Evolutionary conservation across 2,797 vertebrate species (phyloP).

Genomic region (Sebastes cheni): DNA sequence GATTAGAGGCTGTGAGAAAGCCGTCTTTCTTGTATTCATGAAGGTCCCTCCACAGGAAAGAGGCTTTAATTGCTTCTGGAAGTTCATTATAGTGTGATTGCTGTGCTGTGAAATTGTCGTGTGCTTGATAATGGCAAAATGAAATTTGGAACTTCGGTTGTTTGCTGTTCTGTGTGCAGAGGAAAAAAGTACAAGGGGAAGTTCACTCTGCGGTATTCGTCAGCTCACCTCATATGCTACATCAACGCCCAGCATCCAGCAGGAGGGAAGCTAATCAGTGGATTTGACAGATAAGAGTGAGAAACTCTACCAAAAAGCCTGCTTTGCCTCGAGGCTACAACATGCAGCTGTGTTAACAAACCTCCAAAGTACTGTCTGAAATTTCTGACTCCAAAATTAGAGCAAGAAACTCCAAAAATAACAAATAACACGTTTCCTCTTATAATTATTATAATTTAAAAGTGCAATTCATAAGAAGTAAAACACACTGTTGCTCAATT

Average conservation of each 20-base stretch:
- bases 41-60: slow-evolving; percentile 70
- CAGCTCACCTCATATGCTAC: slow-evolving; percentile 22
- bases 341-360: slow-evolving; percentile 11
- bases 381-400: neutral
- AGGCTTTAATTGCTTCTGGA: slow-evolving; percentile 79
- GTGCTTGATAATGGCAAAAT: slow-evolving; percentile 71
- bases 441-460: neutral
- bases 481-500: neutral
- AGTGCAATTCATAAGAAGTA: neutral
- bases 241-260: slow-evolving; percentile 22
- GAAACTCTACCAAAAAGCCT: neutral
- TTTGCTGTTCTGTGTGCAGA: slow-evolving; percentile 30
- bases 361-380: neutral
- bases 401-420: neutral
- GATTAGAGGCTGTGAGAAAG: slow-evolving; percentile 65
- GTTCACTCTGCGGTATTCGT: slow-evolving; percentile 29
- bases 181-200: slow-evolving; percentile 27
- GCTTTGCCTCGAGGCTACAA: slow-evolving; percentile 4
- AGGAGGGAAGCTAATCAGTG: slow-evolving; percentile 47
- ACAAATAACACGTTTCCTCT: neutral
- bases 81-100: slow-evolving; percentile 81
- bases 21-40: slow-evolving; percentile 69
- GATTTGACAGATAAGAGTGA: slow-evolving; percentile 33
- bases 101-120: slow-evolving; percentile 82
- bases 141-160: slow-evolving; percentile 61